Evolutionary conservation across 2,113 vertebrate species (phyloP).

Genomic region (Phalacrocorax brasilianus): DNA sequence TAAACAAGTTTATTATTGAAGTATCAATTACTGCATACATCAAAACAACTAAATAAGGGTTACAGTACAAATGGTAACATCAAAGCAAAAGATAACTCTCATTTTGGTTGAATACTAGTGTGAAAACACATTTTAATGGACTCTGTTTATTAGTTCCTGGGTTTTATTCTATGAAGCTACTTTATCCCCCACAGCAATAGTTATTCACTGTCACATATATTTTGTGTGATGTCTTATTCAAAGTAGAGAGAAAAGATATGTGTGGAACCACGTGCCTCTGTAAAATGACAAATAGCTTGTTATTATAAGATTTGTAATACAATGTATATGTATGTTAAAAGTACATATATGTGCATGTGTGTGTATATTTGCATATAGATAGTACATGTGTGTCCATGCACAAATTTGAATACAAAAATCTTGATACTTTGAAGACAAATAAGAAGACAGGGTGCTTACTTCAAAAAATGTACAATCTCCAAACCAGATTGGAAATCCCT

Average conservation of each 20-base stretch:
- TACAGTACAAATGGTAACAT: constrained; percentile 23
- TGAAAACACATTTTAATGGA: constrained; percentile 13
- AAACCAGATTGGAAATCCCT: background rate
- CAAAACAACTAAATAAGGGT: constrained; percentile 21
- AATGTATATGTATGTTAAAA: background rate
- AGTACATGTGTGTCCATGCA: fast-evolving
- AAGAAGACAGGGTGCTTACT: background rate
- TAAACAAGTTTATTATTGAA: constrained; percentile 55
- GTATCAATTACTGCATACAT: constrained; percentile 26
- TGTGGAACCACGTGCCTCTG: background rate
- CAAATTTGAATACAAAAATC: background rate
- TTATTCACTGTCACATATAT: background rate
- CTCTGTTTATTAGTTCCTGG: background rate
- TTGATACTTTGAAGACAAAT: background rate
- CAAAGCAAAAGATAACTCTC: constrained; percentile 3
- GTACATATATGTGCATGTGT: background rate
- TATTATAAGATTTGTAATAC: background rate
- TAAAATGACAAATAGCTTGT: background rate
- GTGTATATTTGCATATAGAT: background rate
- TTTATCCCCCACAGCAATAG: background rate
- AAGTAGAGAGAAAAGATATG: background rate
- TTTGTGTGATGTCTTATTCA: constrained; percentile 6
- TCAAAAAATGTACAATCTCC: background rate
- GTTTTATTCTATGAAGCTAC: background rate
- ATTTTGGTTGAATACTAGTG: background rate